Percentiles rank a stretch among this genome's conserved stretches.
Conservation (phyloP, 2,113 vertebrate genomes). For the Myiopsitta monachus region DNA sequence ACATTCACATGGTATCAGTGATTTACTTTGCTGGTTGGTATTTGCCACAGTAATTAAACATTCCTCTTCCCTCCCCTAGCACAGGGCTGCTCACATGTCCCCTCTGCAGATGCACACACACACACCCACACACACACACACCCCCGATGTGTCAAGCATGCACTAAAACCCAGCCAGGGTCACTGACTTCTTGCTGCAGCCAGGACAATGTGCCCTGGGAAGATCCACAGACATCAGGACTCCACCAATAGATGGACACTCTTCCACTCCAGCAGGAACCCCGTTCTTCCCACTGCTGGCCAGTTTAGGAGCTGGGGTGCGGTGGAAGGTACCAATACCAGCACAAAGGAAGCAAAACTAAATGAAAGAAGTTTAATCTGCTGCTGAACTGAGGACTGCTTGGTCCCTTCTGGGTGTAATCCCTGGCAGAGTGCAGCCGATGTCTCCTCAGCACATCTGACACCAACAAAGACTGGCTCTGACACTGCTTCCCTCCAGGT, state of each 20-base stretch:
- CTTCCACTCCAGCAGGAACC: background rate
- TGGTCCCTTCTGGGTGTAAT: background rate
- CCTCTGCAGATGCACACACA: too few relatives aligned
- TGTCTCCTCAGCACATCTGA: background rate
- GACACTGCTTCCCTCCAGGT: background rate
- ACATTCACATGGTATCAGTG: background rate
- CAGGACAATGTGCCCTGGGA: background rate
- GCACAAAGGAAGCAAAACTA: background rate
- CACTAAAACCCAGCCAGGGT: background rate
- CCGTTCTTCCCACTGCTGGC: background rate
- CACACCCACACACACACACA: too few relatives aligned
- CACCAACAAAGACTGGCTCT: background rate
- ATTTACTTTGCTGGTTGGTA: background rate
- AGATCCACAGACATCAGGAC: background rate
- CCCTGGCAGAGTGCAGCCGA: background rate
- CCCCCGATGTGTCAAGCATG: rapidly evolving
- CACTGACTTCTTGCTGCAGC: background rate
- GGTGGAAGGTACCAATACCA: background rate
- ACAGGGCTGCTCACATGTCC: rapidly evolving
- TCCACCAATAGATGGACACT: background rate
- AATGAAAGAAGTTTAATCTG: background rate
- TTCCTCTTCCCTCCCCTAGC: background rate
- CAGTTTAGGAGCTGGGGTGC: background rate
- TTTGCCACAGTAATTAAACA: rapidly evolving
- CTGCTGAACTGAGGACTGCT: background rate